Evolutionary conservation across 2,797 vertebrate species (phyloP), one percentile per base, ranked within the genome.

Genomic region (Otolemur crassicaudatus): DNA sequence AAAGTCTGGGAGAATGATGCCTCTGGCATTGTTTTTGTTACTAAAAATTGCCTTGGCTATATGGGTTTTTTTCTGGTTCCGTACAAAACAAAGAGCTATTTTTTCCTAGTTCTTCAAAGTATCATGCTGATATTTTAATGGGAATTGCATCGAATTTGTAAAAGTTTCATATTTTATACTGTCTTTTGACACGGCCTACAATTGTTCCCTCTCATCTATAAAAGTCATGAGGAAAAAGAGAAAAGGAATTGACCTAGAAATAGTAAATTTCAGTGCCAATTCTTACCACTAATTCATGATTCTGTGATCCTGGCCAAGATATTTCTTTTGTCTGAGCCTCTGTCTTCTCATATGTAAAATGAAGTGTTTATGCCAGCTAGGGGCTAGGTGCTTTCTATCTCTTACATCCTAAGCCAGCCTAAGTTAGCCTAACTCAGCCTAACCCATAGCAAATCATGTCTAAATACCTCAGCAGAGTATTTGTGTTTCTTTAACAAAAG

Each of bases 331-430:
- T n/a, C 16, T 46, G 40, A 95, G 46, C 9, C 34, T 94, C 43
- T 37, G 14, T 95, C 67, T 90, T 90, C 65, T 93, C 58, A 69
- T 73, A 37, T 67, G 8, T 89, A 86, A 89, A 91, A 86, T 72
- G 56, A 93, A 58, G 2, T 88, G 10, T 77, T 94, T 82, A 89
- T 49, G 58, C 5, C 58, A 20, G 10, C 31, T 49, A 77, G 22
- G 13, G 49, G 43, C 46, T 53, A 25, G 65, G 46, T 56, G 27
- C 87, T 23, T 80, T 80, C 16, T 37, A 73, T 53, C 63, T 76
- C 73, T 60, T 49, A 29, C 3, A 88, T 88, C 23, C 17, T 76
- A 77, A 76, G 27, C 34, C 43, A 53, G 29, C 16, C 70, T 79
- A 34, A 82, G 56, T 23, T 34, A 53, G 29, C 16, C 70, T 79